Evolutionary conservation across 2,888 invertebrate genomes (phyloP).

Genomic region (Patella depressa): DNA sequence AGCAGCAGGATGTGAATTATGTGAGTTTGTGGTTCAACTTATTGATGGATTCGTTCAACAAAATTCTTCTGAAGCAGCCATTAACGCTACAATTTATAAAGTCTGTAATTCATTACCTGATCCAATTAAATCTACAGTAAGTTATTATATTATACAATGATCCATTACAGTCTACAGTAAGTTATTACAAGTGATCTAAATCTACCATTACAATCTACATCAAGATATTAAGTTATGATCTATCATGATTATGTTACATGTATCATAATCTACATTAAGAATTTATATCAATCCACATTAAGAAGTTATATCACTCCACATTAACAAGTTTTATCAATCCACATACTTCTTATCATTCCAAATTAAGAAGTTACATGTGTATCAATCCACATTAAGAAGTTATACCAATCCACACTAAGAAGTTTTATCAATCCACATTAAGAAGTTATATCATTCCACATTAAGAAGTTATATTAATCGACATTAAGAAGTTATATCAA

Average conservation of each 20-base stretch:
- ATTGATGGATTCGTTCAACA: constrained; percentile 35
- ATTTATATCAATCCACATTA: background rate
- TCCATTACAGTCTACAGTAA: background rate
- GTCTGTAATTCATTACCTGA: constrained; percentile 40
- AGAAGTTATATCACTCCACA: too few species aligned
- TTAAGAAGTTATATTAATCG: too few species aligned
- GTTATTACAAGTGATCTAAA: too few species aligned
- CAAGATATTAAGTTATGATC: background rate
- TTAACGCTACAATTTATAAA: constrained; percentile 38
- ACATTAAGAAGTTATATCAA: too few species aligned
- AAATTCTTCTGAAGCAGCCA: constrained; percentile 32
- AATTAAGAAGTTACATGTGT: background rate
- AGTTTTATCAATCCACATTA: background rate
- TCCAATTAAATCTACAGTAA: constrained; percentile 34
- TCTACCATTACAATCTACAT: background rate
- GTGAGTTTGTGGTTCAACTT: constrained; percentile 36
- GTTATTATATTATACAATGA: background rate
- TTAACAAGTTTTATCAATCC: too few species aligned
- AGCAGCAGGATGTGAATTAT: constrained; percentile 39
- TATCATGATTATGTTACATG: background rate
- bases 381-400: background rate
- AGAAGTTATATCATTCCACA: too few species aligned
- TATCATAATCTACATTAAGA: background rate
- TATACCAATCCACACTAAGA: background rate
- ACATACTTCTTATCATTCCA: background rate